Evolutionary conservation across 2,888 invertebrate species (phyloP), one percentile per base, ranked within the genome.

Genomic region (Dysmachus trigonus): DNA sequence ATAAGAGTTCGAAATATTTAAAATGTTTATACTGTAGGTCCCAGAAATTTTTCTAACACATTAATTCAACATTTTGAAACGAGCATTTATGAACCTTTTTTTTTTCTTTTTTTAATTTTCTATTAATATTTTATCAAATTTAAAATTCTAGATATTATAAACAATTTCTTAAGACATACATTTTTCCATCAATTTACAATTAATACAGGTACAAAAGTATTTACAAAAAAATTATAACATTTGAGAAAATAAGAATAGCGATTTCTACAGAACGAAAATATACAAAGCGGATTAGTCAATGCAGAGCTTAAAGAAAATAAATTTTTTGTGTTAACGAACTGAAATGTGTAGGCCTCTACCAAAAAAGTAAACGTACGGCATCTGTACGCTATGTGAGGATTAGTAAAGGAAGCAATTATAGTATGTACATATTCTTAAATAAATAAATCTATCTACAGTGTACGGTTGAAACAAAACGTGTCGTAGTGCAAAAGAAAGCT

Each of bases 211-310:
- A 62, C 8, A 10, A 22, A 62, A 62, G 5, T 62, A 62, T 62
- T 22, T 62, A 62, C 62, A 62, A 62, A 62, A n/a, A 62, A 62
- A 7, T 47, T 18, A 47, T 15, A 51, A 51, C 13, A 22, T 27
- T 62, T 62, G 18, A 10, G 22, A 62, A 18, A 22, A 22, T 62
- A 62, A 62, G 7, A 62, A 27, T 18, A 62, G 62, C 62, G 27
- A 2, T 62, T 62, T 62, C 62, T 62, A 62, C 62, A 62, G 27
- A 62, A 47, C 15, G 15, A 47, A 77, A 41, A 47, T 77, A 47
- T 77, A 77, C 51, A 77, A 77, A 77, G 77, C 77, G 30, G 27
- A 77, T 77, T 77, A 77, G 77, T 77, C 27, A 62, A 62, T 62
- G 62, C 27, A 62, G 27, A 27, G 62, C 62, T 62, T 62, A 62